These are phyloP conservation scores for Enteromius unitaeniatus DNA, from an alignment of 2,797 vertebrate genomes.

Conservation along the genomic window DNA sequence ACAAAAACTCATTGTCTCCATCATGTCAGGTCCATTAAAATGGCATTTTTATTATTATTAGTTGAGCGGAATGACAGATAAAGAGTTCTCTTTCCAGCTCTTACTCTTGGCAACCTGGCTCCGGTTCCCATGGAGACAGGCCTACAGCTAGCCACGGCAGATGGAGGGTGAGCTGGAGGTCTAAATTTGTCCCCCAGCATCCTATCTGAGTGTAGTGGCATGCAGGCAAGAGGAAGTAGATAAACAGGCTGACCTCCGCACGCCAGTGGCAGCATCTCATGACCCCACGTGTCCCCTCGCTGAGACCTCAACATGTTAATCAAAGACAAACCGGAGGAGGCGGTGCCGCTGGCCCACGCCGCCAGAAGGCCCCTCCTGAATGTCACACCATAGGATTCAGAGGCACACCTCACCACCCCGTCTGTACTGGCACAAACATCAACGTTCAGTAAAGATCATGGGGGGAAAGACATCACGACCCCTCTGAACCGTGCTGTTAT, in stretches of 20 bases:
- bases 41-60: constrained; percentile 15
- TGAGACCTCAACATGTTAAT: constrained; percentile 53
- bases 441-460: constrained; percentile 44
- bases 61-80: constrained; percentile 35
- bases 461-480: constrained; percentile 51
- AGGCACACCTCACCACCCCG: constrained; percentile 52
- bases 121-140: constrained; percentile 85
- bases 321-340: constrained; percentile 50
- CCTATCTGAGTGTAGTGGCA: constrained; percentile 80
- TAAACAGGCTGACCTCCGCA: constrained; percentile 66
- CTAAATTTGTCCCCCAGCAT: constrained; percentile 87
- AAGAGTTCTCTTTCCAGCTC: constrained; percentile 63
- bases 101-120: constrained; percentile 76
- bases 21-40: constrained; percentile 21
- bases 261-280: constrained; percentile 67
- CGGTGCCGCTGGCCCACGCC: constrained; percentile 15
- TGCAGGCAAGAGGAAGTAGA: constrained; percentile 78
- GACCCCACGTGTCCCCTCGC: constrained; percentile 67
- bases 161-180: constrained; percentile 84
- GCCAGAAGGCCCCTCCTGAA: constrained; percentile 52
- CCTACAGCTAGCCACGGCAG: constrained; percentile 83
- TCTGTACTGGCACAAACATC: constrained; percentile 51
- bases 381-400: constrained; percentile 51
- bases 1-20: constrained; percentile 2
- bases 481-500: constrained; percentile 47